phyloP scores from a whole-genome alignment of 2,888 invertebrate species.

The Neocrepidodera transversa region DNA sequence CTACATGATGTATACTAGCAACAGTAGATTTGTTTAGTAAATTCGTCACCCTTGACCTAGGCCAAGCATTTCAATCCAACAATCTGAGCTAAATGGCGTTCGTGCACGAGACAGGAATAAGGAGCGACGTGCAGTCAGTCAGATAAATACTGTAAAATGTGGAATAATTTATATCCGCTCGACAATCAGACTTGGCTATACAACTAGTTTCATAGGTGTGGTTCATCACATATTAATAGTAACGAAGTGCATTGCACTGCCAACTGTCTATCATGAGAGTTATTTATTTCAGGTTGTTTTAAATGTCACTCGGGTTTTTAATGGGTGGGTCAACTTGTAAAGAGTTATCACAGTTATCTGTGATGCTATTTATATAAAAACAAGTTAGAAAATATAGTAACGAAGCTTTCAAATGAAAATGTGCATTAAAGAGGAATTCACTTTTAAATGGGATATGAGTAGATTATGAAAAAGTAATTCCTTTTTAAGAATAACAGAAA shows the following conservation, averaged over 20 bases:
- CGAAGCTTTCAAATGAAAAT: too few relatives aligned
- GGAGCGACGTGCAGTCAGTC: constrained; percentile 10
- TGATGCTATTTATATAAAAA: not conserved
- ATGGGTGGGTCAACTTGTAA: constrained; percentile 14
- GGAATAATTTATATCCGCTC: constrained; percentile 22
- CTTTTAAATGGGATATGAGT: too few relatives aligned
- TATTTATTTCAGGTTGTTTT: constrained; percentile 27
- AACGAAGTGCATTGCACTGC: constrained; percentile 52
- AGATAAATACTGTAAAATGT: constrained; percentile 17
- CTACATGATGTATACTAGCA: too few relatives aligned
- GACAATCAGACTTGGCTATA: constrained; percentile 26
- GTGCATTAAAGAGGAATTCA: too few relatives aligned
- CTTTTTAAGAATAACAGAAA: too few relatives aligned
- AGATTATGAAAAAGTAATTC: too few relatives aligned
- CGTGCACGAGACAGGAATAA: constrained; percentile 8
- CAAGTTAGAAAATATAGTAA: too few relatives aligned
- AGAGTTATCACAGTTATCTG: constrained; percentile 9
- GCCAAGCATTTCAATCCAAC: not conserved
- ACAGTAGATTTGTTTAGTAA: too few relatives aligned
- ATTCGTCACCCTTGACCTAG: constrained; percentile 22
- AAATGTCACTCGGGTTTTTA: constrained; percentile 19
- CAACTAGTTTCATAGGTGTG: constrained; percentile 45
- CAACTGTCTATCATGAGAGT: constrained; percentile 37
- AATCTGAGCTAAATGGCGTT: constrained; percentile 1
- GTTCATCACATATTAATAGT: constrained; percentile 53